Base-by-base conservation (phyloP, 2,113 vertebrate species). In the Numida meleagris region DNA sequence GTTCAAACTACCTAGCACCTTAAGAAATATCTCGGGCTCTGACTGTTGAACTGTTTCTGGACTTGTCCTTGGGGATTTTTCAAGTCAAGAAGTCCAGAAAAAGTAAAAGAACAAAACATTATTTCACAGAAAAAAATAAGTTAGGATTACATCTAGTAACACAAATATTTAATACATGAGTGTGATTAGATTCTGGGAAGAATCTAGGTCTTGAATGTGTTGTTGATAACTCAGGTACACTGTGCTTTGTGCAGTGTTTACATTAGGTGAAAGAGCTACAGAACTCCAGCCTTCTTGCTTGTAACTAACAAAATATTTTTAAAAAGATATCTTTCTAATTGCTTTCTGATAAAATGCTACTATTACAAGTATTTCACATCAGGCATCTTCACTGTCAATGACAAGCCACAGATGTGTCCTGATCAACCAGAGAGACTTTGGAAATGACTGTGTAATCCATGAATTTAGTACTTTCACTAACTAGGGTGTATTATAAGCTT, bases 361-460 rank as follows among this genome's bases (percentile, higher is more conserved):
- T 5, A 40, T 21, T 70, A 4, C 5, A 83, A 83, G 6, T 67
- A 40, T 77, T 74, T 93, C 9, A 5, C 51, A 62, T 50, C 43
- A 77, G 29, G 7, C 19, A 88, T 45, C 62, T 83, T 2, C 5
- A 51, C 14, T 61, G 24, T 6, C 21, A 18, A 38, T 65, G 77
- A 75, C 34, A 80, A 89, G 14, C 8, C 8, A 23, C 42, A 34
- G 55, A 77, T 0, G 0, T 25, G 21, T 2, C 29, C 27, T 46
- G 18, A 15, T 51, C 16, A 67, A 15, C 2, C 36, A 65, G 15
- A 65, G 34, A 62, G 4, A 34, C 2, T 38, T 36, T 46, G 23
- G 14, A 73, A 83, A 70, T 61, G 0, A 0, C 5, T 10, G 50
- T 43, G 13, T 27, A 89, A 68, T 84, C 62, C 9, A n/a, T 66